Evolutionary conservation across 2,113 vertebrate genomes (phyloP).

Genomic region (Murina feae): DNA sequence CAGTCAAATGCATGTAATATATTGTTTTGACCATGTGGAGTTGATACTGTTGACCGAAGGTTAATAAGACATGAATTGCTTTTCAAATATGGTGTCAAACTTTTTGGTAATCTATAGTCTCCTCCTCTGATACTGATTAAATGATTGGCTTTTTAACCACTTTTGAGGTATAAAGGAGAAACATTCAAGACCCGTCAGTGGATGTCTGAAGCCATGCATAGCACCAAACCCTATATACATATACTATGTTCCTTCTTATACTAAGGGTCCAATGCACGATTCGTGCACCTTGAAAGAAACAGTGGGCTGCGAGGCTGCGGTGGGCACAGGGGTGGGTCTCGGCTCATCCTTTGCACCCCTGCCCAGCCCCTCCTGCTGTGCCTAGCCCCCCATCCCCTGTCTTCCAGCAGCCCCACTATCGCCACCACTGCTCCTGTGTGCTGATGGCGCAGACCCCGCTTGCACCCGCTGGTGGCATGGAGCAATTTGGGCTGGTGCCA

Average conservation of each 20-base stretch:
- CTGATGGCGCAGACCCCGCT: no score
- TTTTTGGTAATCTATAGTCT: not conserved
- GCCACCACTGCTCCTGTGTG: no score
- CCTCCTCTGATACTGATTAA: not conserved
- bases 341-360: no score
- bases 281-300: no score
- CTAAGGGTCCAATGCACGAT: no score
- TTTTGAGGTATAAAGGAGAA: not conserved
- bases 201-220: not conserved
- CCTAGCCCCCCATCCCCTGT: no score
- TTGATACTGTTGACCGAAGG: not conserved
- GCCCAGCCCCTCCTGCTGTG: no score
- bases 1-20: not conserved
- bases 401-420: no score
- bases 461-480: no score
- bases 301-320: no score
- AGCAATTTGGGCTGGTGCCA: no score
- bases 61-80: not conserved
- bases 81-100: not conserved
- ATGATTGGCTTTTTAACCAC: not conserved
- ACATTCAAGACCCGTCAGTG: not conserved
- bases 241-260: not conserved
- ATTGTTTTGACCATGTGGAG: not conserved
- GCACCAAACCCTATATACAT: not conserved
- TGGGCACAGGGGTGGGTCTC: no score